These are phyloP conservation scores for Uromys caudimaculatus DNA, from an alignment of 2,797 vertebrate species.

Conservation along the genomic window DNA sequence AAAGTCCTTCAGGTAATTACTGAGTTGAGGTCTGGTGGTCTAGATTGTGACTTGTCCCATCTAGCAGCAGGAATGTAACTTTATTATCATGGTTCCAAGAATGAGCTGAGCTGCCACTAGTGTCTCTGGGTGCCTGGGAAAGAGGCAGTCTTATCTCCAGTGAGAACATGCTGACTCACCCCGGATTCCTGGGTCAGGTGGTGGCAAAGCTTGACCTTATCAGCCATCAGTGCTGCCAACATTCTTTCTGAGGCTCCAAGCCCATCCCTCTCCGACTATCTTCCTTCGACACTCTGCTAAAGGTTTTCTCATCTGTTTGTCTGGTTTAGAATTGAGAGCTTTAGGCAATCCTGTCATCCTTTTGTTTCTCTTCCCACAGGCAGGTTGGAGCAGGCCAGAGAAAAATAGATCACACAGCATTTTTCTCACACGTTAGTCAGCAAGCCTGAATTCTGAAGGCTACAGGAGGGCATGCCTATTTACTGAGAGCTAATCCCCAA, in stretches of 20 bases:
- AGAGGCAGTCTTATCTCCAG: slow-evolving; percentile 63
- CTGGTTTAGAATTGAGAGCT: slow-evolving; percentile 59
- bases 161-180: slow-evolving; percentile 73
- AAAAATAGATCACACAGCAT: slow-evolving; percentile 62
- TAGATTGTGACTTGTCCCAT: background rate
- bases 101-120: background rate
- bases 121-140: slow-evolving; percentile 65
- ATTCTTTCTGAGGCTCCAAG: slow-evolving; percentile 70
- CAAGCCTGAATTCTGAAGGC: slow-evolving; percentile 23
- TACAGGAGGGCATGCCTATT: background rate
- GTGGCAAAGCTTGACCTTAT: slow-evolving; percentile 74
- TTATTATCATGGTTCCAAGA: slow-evolving; percentile 39
- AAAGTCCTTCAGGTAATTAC: background rate
- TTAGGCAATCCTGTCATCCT: slow-evolving; percentile 18
- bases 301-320: slow-evolving; percentile 68
- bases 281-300: slow-evolving; percentile 8
- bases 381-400: slow-evolving; percentile 70
- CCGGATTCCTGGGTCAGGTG: slow-evolving; percentile 75
- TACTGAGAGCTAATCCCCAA: background rate
- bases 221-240: slow-evolving; percentile 67
- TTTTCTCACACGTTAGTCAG: slow-evolving; percentile 61
- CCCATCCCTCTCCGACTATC: slow-evolving; percentile 68
- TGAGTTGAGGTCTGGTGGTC: background rate
- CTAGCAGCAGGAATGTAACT: background rate
- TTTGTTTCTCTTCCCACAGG: slow-evolving; percentile 54